Evolutionary conservation across 2,113 vertebrate species (phyloP).

Genomic region (Grus americana): DNA sequence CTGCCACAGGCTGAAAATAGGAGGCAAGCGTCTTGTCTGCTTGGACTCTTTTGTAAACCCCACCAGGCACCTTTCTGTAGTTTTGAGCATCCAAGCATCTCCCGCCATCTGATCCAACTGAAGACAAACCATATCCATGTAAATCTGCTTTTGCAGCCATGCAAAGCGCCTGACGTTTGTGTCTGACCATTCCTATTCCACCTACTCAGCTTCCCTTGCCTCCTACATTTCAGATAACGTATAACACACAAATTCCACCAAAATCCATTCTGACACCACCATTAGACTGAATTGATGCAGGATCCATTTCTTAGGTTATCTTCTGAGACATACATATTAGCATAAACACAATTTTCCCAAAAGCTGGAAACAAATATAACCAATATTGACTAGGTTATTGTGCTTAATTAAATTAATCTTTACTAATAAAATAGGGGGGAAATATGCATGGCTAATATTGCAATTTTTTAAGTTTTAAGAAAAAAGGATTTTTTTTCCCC

Average conservation of each 20-base stretch:
- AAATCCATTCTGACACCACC: background rate
- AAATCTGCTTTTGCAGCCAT: background rate
- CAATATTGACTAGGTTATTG: conserved; percentile 57
- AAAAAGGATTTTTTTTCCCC: conserved; percentile 67
- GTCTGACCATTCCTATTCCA: background rate
- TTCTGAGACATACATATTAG: background rate
- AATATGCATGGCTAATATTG: conserved; percentile 41
- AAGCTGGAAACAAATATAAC: conserved; percentile 42
- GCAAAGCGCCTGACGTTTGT: background rate
- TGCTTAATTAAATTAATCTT: conserved; percentile 67
- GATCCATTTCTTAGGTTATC: background rate
- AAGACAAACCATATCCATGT: background rate
- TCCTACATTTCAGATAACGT: background rate
- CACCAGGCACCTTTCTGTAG: background rate
- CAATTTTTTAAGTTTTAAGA: conserved; percentile 72
- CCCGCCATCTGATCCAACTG: background rate
- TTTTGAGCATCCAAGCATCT: background rate
- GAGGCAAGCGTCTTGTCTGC: background rate
- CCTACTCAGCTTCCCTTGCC: background rate
- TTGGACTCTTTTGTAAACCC: background rate
- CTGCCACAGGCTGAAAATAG: background rate
- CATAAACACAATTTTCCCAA: conserved; percentile 28
- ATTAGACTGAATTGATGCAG: background rate
- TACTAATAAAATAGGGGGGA: conserved; percentile 53
- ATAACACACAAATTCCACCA: background rate